Conservation (phyloP, 2,888 invertebrate species). For the Cylloceria caligata region DNA sequence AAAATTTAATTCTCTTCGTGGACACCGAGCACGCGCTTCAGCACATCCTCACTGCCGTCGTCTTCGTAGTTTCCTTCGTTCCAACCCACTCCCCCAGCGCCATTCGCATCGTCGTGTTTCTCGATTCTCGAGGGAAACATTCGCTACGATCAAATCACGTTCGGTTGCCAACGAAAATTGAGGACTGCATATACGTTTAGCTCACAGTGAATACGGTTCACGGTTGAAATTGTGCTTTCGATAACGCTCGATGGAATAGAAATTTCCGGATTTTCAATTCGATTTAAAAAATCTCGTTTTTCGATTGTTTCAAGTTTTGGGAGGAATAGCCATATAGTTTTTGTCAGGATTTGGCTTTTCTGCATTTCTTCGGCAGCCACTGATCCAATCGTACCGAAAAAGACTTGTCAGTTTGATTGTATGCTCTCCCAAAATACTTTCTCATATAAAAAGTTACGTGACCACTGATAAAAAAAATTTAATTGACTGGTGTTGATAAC, state of each 20-base stretch:
- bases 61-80: constrained; percentile 14
- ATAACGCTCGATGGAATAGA: not conserved
- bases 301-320: not conserved
- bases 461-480: too few species aligned
- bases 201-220: not conserved
- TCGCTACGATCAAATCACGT: constrained; percentile 61
- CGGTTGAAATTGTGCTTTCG: not conserved
- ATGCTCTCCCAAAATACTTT: too few species aligned
- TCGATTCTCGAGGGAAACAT: constrained; percentile 62
- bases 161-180: constrained; percentile 57
- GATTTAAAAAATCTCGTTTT: not conserved
- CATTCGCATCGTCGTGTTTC: constrained; percentile 38
- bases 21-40: constrained; percentile 42
- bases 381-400: too few species aligned
- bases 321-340: not conserved
- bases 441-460: too few species aligned
- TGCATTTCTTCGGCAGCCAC: not conserved
- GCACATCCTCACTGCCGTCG: constrained; percentile 47
- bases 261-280: not conserved
- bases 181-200: too few species aligned
- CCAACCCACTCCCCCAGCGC: not conserved
- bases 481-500: too few species aligned
- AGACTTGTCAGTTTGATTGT: too few species aligned
- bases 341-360: not conserved
- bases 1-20: constrained; percentile 44